A percentile compares a stretch with the other conserved stretches of the same genome.
phyloP scores from a whole-genome alignment of 1,140 invertebrate genomes.

The Drosophila parvula region DNA sequence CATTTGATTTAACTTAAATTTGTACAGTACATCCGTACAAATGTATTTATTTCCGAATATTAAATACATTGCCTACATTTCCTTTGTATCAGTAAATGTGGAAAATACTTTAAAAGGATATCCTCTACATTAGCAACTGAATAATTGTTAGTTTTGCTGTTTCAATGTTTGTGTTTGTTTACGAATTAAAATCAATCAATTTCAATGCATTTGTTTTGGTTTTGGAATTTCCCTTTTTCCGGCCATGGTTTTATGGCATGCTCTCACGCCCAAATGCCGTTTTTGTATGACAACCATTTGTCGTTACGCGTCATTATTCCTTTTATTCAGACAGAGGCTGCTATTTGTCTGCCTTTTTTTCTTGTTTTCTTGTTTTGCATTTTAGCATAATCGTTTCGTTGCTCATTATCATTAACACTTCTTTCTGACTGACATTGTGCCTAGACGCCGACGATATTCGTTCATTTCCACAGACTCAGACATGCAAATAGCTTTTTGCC shows the following conservation, averaged over 20 bases:
- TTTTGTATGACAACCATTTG: conserved; percentile 3
- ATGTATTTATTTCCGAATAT: no score
- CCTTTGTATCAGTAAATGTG: not conserved
- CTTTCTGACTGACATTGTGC: conserved; percentile 24
- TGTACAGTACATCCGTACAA: no score
- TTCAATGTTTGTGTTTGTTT: not conserved
- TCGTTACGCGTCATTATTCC: conserved; percentile 12
- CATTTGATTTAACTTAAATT: no score
- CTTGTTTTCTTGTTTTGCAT: conserved; percentile 30
- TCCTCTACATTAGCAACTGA: not conserved
- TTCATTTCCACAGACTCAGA: conserved; percentile 47
- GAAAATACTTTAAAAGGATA: no score
- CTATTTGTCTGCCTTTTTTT: conserved; percentile 22
- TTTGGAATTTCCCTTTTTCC: conserved; percentile 18
- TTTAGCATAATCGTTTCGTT: conserved; percentile 50
- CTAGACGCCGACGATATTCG: conserved; percentile 25
- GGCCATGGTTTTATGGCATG: conserved; percentile 16
- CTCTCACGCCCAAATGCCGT: conserved; percentile 9
- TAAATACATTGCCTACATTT: no score
- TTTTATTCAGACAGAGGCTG: conserved; percentile 3
- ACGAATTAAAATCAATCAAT: not conserved
- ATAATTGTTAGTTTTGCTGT: no score
- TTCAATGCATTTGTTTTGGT: conserved; percentile 43
- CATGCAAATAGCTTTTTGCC: conserved; percentile 47
- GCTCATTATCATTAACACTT: conserved; percentile 58